These are phyloP conservation scores for Hydrolagus affinis DNA, from an alignment of 2,113 vertebrate genomes.

Conservation along the genomic window DNA sequence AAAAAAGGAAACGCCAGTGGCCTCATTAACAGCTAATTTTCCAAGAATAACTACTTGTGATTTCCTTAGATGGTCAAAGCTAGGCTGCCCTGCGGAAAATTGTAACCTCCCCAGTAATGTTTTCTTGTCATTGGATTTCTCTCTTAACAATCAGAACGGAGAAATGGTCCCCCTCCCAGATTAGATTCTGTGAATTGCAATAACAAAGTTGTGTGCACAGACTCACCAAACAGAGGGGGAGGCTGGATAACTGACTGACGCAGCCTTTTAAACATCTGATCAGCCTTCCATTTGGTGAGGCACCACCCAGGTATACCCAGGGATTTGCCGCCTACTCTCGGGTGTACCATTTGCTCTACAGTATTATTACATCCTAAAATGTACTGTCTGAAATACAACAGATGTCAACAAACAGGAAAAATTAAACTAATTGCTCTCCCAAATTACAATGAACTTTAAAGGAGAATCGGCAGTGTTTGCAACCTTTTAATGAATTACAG, in stretches of 20 bases:
- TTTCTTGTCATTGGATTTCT: no score
- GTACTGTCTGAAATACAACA: neutral
- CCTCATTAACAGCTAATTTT: no score
- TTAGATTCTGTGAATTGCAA: no score
- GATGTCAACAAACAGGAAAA: neutral
- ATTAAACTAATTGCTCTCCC: neutral
- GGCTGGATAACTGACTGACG: neutral
- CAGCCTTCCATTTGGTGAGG: neutral
- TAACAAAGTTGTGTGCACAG: no score
- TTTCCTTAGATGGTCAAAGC: no score
- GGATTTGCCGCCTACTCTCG: neutral
- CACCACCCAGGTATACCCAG: neutral
- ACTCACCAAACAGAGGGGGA: neutral
- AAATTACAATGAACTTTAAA: neutral
- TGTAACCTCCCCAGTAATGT: no score
- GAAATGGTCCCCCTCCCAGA: no score
- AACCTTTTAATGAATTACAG: neutral
- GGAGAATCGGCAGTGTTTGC: neutral
- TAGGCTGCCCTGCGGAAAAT: no score
- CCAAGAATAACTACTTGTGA: no score
- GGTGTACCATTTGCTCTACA: neutral
- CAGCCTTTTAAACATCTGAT: neutral
- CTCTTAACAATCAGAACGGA: no score
- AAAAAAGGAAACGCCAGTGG: no score
- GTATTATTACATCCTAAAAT: no score